A percentile compares a stretch with the other conserved stretches of the same genome.
Evolutionary conservation across 2,113 vertebrate genomes (phyloP).

Genomic region (Synchiropus splendidus): DNA sequence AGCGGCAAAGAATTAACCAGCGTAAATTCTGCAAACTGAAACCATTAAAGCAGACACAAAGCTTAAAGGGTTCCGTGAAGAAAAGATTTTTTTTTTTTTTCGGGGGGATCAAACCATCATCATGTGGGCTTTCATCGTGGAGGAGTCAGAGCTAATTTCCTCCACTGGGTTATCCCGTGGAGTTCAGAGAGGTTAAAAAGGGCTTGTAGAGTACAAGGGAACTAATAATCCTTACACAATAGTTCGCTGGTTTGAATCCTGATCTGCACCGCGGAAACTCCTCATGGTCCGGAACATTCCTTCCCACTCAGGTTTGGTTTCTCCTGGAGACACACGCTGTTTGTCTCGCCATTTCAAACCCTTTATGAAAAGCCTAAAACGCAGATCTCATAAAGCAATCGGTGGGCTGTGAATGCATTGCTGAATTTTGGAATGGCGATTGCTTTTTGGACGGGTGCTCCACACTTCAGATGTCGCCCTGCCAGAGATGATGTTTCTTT

Average conservation of each 20-base stretch:
- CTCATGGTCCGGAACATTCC: constrained; percentile 49
- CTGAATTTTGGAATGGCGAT: no score
- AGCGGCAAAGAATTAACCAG: constrained; percentile 32
- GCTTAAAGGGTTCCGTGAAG: constrained; percentile 7
- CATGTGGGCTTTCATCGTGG: constrained; percentile 24
- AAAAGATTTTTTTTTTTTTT: constrained; percentile 4
- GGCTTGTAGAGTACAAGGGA: constrained; percentile 33
- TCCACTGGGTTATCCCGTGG: constrained; percentile 24
- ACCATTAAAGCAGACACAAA: constrained; percentile 14
- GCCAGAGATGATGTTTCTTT: no score
- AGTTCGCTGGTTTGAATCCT: constrained; percentile 29
- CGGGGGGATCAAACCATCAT: constrained; percentile 22
- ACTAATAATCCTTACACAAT: constrained; percentile 58
- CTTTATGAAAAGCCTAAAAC: constrained; percentile 33
- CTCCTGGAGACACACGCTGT: constrained; percentile 54
- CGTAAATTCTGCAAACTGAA: constrained; percentile 28
- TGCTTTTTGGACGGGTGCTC: no score
- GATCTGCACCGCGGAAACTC: constrained; percentile 42
- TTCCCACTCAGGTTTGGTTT: constrained; percentile 48
- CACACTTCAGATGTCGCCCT: no score
- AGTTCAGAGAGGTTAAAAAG: constrained; percentile 25
- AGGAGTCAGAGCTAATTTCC: constrained; percentile 32
- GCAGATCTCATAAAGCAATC: constrained; percentile 33
- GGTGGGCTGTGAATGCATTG: constrained; percentile 8
- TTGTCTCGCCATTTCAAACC: constrained; percentile 40